A percentile compares a stretch with the other conserved stretches of the same genome.
Evolutionary conservation across 1,140 invertebrate genomes (phyloP).

Genomic region (Marisa cornuarietis): DNA sequence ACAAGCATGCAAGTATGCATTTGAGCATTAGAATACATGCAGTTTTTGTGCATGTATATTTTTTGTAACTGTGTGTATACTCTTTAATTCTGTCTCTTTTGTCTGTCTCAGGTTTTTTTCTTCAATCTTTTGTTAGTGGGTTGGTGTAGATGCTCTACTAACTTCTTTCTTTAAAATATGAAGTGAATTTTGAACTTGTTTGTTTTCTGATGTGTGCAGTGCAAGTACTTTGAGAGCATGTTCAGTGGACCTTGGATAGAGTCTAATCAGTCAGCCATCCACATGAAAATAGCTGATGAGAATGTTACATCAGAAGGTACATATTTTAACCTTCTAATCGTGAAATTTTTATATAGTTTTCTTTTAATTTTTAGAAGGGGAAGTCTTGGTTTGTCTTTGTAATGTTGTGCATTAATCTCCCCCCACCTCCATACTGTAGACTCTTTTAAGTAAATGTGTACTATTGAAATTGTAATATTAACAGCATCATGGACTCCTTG

Average conservation of each 20-base stretch:
- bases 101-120: no score
- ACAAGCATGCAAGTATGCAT: no score
- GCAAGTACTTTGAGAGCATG: slow-evolving; percentile 85
- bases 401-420: background rate
- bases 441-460: background rate
- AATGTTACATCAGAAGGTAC: slow-evolving; percentile 77
- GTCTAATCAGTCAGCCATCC: slow-evolving; percentile 74
- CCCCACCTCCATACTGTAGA: background rate
- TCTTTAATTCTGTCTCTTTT: no score
- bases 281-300: slow-evolving; percentile 79
- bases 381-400: background rate
- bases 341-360: background rate
- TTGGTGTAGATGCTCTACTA: no score
- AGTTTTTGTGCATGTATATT: no score
- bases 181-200: no score
- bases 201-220: slow-evolving; percentile 68
- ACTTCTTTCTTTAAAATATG: no score
- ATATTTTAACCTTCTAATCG: slow-evolving; percentile 42
- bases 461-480: no score
- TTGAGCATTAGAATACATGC: no score
- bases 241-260: slow-evolving; percentile 85
- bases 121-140: no score
- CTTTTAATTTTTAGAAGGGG: background rate
- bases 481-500: no score
- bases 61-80: no score